Conservation (phyloP, 1,140 invertebrate genomes). For the Linepithema humile region DNA sequence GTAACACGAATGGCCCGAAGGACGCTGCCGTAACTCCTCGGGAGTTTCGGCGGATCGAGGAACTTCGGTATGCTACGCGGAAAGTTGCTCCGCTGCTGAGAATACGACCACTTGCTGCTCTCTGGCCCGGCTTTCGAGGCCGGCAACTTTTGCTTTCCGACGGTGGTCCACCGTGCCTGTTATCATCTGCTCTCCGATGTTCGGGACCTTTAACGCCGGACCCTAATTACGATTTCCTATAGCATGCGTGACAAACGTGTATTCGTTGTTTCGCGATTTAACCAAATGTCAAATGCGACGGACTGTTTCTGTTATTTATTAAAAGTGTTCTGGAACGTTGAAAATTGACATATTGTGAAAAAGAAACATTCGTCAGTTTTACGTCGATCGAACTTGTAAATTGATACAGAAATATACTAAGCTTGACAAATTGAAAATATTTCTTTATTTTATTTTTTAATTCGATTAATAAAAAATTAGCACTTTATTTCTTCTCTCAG, state of each 20-base stretch:
- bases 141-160: conserved; percentile 66
- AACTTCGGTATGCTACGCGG: conserved; percentile 65
- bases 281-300: background rate
- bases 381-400: background rate
- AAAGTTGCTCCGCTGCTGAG: conserved; percentile 63
- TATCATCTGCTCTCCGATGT: conserved; percentile 53
- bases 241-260: background rate
- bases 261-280: background rate
- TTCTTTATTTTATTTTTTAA: background rate
- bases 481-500: background rate
- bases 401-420: background rate
- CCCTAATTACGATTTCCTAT: conserved; percentile 41
- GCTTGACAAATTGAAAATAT: conserved; percentile 1
- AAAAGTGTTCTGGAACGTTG: background rate
- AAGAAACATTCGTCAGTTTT: background rate
- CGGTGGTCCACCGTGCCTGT: conserved; percentile 46
- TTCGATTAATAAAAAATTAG: background rate
- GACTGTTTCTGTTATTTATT: background rate
- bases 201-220: background rate
- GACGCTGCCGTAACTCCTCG: conserved; percentile 61
- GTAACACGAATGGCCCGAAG: conserved; percentile 65
- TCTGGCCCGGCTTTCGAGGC: conserved; percentile 48
- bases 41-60: conserved; percentile 65
- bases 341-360: background rate
- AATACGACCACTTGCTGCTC: conserved; percentile 73